Conservation (phyloP, 2,797 vertebrate genomes). For the Taeniopygia guttata region DNA sequence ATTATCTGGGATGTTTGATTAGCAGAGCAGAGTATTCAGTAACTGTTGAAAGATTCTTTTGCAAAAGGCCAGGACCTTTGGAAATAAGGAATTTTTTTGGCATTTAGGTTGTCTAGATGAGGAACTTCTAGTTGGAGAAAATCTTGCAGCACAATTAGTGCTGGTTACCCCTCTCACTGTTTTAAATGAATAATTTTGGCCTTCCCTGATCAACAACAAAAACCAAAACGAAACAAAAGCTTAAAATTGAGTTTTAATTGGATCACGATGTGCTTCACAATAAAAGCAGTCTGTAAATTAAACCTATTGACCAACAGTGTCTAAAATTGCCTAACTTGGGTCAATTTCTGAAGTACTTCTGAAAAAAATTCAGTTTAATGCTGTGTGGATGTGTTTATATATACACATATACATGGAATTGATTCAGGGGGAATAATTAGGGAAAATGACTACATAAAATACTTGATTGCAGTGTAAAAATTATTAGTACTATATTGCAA, state of each 20-base stretch:
- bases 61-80: neutral
- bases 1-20: neutral
- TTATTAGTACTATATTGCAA: neutral
- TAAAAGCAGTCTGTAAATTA: neutral
- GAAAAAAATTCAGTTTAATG: neutral
- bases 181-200: neutral
- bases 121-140: neutral
- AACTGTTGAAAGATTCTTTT: neutral
- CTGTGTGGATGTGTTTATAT: neutral
- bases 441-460: neutral
- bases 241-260: neutral
- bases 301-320: neutral
- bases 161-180: neutral
- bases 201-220: neutral
- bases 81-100: accelerated
- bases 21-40: neutral
- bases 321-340: neutral
- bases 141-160: no score
- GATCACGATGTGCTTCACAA: neutral
- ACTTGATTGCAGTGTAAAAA: neutral
- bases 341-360: neutral
- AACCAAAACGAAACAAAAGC: no score
- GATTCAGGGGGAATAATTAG: neutral
- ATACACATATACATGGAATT: neutral
- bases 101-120: neutral